Percentiles rank a stretch among this genome's conserved stretches.
Conservation (phyloP, 2,113 vertebrate genomes). For the Montifringilla adamsi region DNA sequence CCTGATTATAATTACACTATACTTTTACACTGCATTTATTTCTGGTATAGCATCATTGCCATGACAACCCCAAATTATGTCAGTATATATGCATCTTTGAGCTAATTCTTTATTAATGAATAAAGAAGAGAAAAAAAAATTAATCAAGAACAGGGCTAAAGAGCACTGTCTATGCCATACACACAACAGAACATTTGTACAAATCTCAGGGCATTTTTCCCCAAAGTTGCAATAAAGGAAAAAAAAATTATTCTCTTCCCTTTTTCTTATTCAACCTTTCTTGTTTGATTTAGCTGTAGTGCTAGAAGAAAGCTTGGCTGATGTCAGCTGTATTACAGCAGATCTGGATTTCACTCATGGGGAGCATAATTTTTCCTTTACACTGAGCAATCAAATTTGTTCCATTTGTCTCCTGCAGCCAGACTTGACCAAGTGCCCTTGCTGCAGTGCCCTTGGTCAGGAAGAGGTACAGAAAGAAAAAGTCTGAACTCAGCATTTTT, state of each 20-base stretch:
- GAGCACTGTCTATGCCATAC: neutral
- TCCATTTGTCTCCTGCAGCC: neutral
- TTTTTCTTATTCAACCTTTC: neutral
- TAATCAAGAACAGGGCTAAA: neutral
- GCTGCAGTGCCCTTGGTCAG: neutral
- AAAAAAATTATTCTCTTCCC: neutral
- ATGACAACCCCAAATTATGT: slow-evolving; percentile 55
- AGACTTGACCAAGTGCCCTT: neutral
- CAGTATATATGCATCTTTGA: slow-evolving; percentile 42
- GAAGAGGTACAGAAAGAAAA: neutral
- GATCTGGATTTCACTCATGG: neutral
- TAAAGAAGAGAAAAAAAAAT: neutral
- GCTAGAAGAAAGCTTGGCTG: neutral
- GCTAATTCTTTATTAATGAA: slow-evolving; percentile 29
- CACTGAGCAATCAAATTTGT: neutral
- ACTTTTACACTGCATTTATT: slow-evolving; percentile 42
- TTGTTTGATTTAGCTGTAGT: neutral
- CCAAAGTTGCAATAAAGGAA: neutral
- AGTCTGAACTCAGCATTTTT: neutral
- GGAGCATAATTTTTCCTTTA: neutral
- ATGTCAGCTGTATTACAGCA: neutral
- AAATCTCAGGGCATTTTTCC: neutral
- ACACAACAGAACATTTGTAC: neutral
- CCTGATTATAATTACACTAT: neutral
- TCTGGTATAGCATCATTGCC: slow-evolving; percentile 31